phyloP scores from a whole-genome alignment of 92 coral and sea anemone species.

The Meandrina meandrites region DNA sequence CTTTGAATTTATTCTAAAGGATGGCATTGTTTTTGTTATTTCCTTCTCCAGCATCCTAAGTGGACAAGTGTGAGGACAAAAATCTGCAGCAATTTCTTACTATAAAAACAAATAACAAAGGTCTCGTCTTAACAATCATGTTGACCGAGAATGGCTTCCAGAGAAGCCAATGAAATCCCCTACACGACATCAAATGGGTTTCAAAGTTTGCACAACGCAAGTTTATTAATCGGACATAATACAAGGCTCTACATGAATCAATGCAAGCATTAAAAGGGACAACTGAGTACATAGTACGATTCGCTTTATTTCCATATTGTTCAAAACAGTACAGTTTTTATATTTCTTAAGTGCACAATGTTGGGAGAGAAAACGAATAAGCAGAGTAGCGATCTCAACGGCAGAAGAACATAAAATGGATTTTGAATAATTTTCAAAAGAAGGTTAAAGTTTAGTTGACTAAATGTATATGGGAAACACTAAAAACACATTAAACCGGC shows the following conservation, averaged over 20 bases:
- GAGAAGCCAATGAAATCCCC: slow-evolving; percentile 22
- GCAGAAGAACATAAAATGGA: too few relatives aligned
- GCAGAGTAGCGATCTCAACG: background rate
- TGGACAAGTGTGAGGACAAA: slow-evolving; percentile 38
- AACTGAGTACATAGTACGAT: slow-evolving; percentile 35
- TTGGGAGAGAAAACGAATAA: background rate
- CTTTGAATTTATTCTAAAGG: background rate
- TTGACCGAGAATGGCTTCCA: slow-evolving; percentile 29
- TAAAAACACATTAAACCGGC: background rate
- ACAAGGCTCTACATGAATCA: slow-evolving; percentile 16
- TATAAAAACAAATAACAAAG: slow-evolving; percentile 29
- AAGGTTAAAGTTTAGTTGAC: background rate
- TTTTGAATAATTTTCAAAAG: background rate
- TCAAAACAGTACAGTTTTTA: slow-evolving; percentile 18
- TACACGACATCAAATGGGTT: slow-evolving; percentile 2
- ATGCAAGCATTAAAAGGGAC: slow-evolving; percentile 38
- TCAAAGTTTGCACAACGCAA: slow-evolving; percentile 39
- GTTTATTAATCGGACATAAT: slow-evolving; percentile 43
- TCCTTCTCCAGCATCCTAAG: slow-evolving; percentile 29
- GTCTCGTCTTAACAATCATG: background rate
- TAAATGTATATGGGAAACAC: background rate
- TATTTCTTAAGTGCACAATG: background rate
- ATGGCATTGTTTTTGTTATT: background rate
- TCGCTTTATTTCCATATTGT: slow-evolving; percentile 25
- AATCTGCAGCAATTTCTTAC: background rate